Conservation (phyloP, 2,888 invertebrate genomes). For the Pollenia angustigena region DNA sequence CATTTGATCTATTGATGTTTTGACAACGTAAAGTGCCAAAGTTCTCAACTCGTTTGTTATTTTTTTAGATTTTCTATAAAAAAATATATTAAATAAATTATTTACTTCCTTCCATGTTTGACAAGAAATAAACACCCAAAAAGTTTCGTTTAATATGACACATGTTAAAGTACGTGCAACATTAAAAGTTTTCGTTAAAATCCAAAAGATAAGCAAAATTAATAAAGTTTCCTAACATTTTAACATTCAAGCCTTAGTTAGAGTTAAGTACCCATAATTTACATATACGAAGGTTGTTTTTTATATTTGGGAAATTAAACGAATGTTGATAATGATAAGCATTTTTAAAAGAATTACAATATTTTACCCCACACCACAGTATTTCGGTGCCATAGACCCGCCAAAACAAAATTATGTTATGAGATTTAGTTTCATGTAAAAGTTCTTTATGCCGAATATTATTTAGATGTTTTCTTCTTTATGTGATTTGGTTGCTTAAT, state of each 20-base stretch:
- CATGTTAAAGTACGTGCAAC: constrained; percentile 32
- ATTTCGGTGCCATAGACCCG: no score
- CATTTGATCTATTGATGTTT: constrained; percentile 50
- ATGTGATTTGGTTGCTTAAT: no score
- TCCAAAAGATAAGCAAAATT: background rate
- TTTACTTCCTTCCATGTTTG: constrained; percentile 70
- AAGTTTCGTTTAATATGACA: constrained; percentile 32
- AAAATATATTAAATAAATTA: constrained; percentile 32
- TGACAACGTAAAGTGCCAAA: constrained; percentile 41
- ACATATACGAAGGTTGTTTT: no score
- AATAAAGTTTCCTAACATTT: constrained; percentile 47
- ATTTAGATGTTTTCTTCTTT: no score
- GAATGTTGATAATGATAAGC: no score
- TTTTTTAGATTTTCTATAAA: background rate
- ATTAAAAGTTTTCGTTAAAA: constrained; percentile 15
- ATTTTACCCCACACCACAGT: no score
- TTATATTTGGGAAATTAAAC: no score
- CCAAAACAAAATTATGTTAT: no score
- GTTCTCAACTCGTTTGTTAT: constrained; percentile 28
- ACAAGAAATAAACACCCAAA: constrained; percentile 52
- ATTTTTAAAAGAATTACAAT: no score
- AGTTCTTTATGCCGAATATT: no score
- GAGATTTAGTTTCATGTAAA: no score
- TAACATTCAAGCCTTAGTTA: background rate
- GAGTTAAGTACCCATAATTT: no score